A percentile compares a stretch with the other conserved stretches of the same genome.
These are phyloP conservation scores for Brachionus rubens DNA, from an alignment of 1,140 invertebrate genomes.

Conservation along the genomic window DNA sequence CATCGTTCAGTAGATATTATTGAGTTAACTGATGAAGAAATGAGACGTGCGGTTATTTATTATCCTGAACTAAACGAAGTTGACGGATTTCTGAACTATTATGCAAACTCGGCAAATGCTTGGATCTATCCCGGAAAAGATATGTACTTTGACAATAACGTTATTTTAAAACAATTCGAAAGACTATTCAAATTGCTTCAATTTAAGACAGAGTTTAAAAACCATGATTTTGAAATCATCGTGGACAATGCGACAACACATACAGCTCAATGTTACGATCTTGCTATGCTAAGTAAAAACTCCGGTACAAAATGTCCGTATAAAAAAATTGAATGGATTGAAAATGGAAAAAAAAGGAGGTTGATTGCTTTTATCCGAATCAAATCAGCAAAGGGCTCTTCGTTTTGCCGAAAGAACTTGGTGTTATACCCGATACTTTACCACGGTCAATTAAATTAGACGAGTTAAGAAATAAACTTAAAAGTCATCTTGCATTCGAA, in stretches of 20 bases:
- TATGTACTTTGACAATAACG: neutral
- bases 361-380: constrained; percentile 2
- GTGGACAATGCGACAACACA: neutral
- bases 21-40: neutral
- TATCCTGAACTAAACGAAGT: neutral
- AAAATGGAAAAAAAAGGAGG: neutral
- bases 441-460: neutral
- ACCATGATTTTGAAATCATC: neutral
- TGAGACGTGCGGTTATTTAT: neutral
- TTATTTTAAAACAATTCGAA: constrained; percentile 16
- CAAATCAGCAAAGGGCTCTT: neutral
- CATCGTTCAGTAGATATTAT: neutral
- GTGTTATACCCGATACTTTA: neutral
- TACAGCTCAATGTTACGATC: neutral
- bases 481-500: neutral
- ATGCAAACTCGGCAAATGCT: neutral
- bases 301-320: neutral
- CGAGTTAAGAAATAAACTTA: neutral
- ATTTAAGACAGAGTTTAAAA: neutral
- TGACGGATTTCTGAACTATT: neutral
- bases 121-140: constrained; percentile 1
- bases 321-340: constrained; percentile 22
- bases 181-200: neutral
- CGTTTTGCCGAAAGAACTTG: neutral
- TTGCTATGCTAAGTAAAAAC: neutral